Evolutionary conservation across 2,113 vertebrate species (phyloP), one percentile per base, ranked within the genome.

Genomic region (Atlantisia rogersi): DNA sequence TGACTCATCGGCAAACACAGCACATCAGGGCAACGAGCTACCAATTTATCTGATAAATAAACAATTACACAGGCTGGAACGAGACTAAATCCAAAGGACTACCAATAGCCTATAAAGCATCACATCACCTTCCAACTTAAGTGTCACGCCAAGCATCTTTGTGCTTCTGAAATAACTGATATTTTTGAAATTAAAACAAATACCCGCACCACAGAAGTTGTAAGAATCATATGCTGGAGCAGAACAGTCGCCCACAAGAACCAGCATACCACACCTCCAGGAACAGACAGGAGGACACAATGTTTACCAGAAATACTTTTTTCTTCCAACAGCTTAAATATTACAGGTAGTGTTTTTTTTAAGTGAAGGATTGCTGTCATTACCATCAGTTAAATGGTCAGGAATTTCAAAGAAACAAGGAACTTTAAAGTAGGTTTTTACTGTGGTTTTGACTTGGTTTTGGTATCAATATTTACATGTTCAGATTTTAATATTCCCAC

Each of bases 211-310:
- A 15, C 26, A 31, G 10, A 56, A 88, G 58, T 2, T 74, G 2
- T 2, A 70, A 67, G 39, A 89, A 37, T n/a, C 39, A 32, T 35
- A 37, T 0, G 31, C 3, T 12, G 32, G 12, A 68, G 40, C 32
- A 59, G 40, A 63, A 82, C 42, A 56, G 19, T 50, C 7, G 11
- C 13, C 29, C 31, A 59, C 12, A 63, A 17, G 88, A 62, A 81
- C 32, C 4, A 88, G 32, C 4, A 9, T 8, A 50, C 12, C 12
- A 5, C 0, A 0, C 25, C 24, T 67, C 69, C 64, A 85, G 39
- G 16, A 82, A 76, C 11, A 82, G 16, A 69, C 10, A 87, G 26
- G 0, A 85, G 12, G 8, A 71, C 62, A 10, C 0, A 0, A 0
- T 7, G 58, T 37, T 55, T 64, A 35, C 22, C 74, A 84, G 37